Percentiles rank a stretch among this genome's conserved stretches.
Evolutionary conservation across 2,797 vertebrate species (phyloP).

Genomic region (Pelochelys cantorii): DNA sequence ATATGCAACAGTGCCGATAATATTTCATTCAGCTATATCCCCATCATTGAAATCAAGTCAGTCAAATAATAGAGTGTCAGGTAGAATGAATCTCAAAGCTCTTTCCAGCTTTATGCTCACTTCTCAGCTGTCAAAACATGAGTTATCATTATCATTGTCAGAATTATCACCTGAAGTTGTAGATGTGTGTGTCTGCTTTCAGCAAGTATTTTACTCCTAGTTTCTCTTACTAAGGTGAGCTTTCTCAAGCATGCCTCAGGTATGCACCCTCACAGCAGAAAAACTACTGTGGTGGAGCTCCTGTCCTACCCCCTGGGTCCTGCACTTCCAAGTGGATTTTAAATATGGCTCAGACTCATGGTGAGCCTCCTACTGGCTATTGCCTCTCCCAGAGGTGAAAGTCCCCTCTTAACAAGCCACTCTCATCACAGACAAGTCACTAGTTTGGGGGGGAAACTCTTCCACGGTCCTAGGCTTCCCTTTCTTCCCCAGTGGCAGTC

Average conservation of each 20-base stretch:
- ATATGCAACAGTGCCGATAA: not conserved
- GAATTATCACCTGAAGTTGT: constrained; percentile 19
- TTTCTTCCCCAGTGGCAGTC: too few species aligned
- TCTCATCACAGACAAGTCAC: too few species aligned
- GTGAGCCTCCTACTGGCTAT: too few species aligned
- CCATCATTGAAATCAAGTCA: constrained; percentile 4
- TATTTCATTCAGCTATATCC: not conserved
- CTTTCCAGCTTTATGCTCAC: not conserved
- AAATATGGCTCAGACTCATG: too few species aligned
- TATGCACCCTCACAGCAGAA: not conserved
- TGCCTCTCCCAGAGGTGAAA: too few species aligned
- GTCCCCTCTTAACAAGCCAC: too few species aligned
- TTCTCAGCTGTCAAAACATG: constrained; percentile 51
- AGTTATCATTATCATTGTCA: not conserved
- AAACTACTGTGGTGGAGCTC: not conserved
- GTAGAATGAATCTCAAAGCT: constrained; percentile 21
- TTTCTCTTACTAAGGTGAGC: not conserved
- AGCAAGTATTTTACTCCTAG: not conserved
- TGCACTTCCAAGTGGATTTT: too few species aligned
- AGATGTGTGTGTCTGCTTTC: constrained; percentile 28
- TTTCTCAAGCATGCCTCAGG: not conserved
- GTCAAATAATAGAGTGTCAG: constrained; percentile 7
- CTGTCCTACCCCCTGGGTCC: too few species aligned
- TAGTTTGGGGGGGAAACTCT: too few species aligned
- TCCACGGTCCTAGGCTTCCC: too few species aligned